Evolutionary conservation across 92 coral and sea anemone genomes (phyloP).

Genomic region (Phymanthus crucifer): DNA sequence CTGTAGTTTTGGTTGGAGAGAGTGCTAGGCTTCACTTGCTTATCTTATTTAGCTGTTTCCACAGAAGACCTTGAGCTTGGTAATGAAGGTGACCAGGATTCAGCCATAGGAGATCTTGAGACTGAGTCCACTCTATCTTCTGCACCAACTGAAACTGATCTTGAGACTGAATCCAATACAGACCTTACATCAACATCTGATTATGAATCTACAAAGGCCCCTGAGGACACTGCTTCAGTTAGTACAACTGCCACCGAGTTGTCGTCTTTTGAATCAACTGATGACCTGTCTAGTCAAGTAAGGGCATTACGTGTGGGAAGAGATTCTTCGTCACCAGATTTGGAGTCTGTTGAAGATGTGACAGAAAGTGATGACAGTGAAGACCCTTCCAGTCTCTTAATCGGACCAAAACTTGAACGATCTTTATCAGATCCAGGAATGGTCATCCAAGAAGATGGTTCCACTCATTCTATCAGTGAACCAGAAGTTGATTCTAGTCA

Average conservation of each 20-base stretch:
- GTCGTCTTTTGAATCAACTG: conserved; percentile 25
- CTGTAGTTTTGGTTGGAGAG: too few species aligned
- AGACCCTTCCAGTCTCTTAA: conserved; percentile 28
- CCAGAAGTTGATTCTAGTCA: conserved; percentile 11
- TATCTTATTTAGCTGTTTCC: not conserved
- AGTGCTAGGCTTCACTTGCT: too few species aligned
- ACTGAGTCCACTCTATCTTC: conserved; percentile 59
- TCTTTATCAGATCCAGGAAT: conserved; percentile 78
- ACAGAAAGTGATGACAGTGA: conserved; percentile 37
- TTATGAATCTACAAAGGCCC: conserved; percentile 36
- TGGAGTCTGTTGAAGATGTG: conserved; percentile 30
- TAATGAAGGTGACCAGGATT: conserved; percentile 31
- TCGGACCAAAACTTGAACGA: conserved; percentile 33
- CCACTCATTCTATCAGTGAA: conserved; percentile 13
- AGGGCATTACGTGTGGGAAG: conserved; percentile 20
- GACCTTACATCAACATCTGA: conserved; percentile 57
- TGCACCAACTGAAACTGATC: conserved; percentile 68
- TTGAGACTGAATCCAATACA: conserved; percentile 61
- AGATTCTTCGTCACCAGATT: conserved; percentile 13
- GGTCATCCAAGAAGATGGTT: conserved; percentile 38
- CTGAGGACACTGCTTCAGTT: conserved; percentile 49
- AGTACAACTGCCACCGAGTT: conserved; percentile 50
- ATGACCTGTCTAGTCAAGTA: conserved; percentile 8
- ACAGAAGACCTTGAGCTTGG: conserved; percentile 21
- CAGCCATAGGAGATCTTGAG: conserved; percentile 65